Evolutionary conservation across 2,888 invertebrate genomes (phyloP), one percentile per base, ranked within the genome.

Genomic region (Melipona bicolor): DNA sequence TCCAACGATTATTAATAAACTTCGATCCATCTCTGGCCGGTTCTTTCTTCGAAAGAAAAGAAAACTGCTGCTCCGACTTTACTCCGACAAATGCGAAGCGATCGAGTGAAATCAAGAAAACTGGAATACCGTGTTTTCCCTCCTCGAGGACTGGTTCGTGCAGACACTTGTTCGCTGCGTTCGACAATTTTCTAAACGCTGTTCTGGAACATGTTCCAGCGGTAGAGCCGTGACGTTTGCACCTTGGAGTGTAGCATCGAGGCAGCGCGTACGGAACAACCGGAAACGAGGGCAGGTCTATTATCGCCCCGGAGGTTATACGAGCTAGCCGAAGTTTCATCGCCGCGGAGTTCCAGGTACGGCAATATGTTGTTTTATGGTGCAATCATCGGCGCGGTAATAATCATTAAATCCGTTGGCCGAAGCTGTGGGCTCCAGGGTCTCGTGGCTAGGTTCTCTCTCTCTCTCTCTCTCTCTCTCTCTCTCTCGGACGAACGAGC

Each of bases 351-450:
- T 91, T 92, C 91, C 88, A 89, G 87, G 89, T 91, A 92, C 87
- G 68, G 88, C 90, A 87, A 76, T 91, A 89, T 88, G 89, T 90
- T 88, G 89, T 89, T 92, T 92, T 91, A 91, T 91, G 89, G 88
- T 79, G 90, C 90, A 91, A 92, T 92, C 92, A 91, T 91, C 87
- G 88, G 83, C 88, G 85, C 87, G 79, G 89, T 90, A 91, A 91
- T 91, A 91, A 92, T 91, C 92, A 89, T 91, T 91, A 92, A 90
- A 85, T 86, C 89, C 78, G 74, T 78, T 69, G 81, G 79, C 17
- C 81, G 81, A 87, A 79, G 82, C 84, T 73, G 78, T 59, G 64
- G 76, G 79, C 67, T 64, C 32, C 76, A 21, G 72, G 27, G 69
- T 65, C 71, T 75, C 70, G 78, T 43, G 61, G 73, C 21, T 21